A percentile compares a stretch with the other conserved stretches of the same genome.
These are phyloP conservation scores for Julus scanicus DNA, from an alignment of 2,888 invertebrate genomes.

Conservation along the genomic window DNA sequence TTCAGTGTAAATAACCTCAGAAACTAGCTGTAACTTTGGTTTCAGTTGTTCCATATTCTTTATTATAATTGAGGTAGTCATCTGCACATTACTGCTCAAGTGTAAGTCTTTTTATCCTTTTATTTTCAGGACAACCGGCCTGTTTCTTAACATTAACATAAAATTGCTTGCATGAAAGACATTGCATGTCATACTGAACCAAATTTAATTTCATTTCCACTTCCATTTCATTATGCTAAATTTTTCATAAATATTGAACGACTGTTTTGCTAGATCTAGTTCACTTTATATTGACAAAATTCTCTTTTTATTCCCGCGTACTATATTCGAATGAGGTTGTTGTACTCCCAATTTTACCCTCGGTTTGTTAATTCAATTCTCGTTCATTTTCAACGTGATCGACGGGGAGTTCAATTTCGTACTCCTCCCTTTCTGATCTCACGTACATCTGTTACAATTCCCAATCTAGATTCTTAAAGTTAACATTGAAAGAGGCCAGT, in stretches of 20 bases:
- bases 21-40: neutral
- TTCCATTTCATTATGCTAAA: constrained; percentile 16
- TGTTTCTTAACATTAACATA: neutral
- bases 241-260: constrained; percentile 3
- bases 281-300: constrained; percentile 14
- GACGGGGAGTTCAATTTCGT: neutral
- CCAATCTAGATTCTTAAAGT: neutral
- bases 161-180: neutral
- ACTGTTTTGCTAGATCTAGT: neutral
- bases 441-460: neutral
- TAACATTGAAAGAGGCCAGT: constrained; percentile 20
- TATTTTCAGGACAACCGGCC: neutral
- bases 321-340: constrained; percentile 26
- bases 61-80: neutral
- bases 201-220: neutral
- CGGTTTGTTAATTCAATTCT: neutral
- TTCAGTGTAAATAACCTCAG: neutral
- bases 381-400: neutral
- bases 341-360: constrained; percentile 16
- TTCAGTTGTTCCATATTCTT: neutral
- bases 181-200: neutral
- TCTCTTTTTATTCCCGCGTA: neutral
- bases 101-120: constrained; percentile 4
- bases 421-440: neutral
- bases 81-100: neutral